Conservation (phyloP, 2,113 vertebrate species). For the Stomatorhinus ivindoensis region DNA sequence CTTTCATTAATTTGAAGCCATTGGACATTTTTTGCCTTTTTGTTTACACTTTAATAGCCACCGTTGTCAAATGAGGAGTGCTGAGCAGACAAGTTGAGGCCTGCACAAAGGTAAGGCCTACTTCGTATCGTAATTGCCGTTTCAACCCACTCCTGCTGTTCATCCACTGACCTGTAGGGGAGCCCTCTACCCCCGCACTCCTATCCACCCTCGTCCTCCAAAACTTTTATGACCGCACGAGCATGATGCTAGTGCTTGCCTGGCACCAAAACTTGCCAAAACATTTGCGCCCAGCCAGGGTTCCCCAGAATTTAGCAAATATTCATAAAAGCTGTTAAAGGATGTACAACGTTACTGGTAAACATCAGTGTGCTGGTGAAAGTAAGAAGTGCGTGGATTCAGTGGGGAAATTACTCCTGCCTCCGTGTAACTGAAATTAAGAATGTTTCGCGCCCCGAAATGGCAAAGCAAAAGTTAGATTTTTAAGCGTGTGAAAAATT, state of each 20-base stretch:
- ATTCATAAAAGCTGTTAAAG: neutral
- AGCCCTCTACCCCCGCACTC: neutral
- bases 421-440: neutral
- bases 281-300: neutral
- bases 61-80: neutral
- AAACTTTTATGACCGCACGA: neutral
- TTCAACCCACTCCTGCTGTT: constrained; percentile 8
- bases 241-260: neutral
- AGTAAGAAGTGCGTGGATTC: neutral
- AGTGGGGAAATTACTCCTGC: neutral
- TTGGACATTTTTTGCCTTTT: neutral
- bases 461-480: neutral
- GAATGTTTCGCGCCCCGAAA: neutral
- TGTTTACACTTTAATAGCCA: neutral
- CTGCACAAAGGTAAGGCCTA: constrained; percentile 5
- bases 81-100: neutral
- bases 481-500: neutral
- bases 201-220: neutral
- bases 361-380: neutral
- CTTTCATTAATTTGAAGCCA: neutral
- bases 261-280: neutral
- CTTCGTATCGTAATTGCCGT: neutral
- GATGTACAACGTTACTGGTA: neutral
- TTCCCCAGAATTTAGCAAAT: neutral
- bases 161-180: constrained; percentile 17